Evolutionary conservation across 2,888 invertebrate genomes (phyloP).

Genomic region (Sarcophaga subvicina): DNA sequence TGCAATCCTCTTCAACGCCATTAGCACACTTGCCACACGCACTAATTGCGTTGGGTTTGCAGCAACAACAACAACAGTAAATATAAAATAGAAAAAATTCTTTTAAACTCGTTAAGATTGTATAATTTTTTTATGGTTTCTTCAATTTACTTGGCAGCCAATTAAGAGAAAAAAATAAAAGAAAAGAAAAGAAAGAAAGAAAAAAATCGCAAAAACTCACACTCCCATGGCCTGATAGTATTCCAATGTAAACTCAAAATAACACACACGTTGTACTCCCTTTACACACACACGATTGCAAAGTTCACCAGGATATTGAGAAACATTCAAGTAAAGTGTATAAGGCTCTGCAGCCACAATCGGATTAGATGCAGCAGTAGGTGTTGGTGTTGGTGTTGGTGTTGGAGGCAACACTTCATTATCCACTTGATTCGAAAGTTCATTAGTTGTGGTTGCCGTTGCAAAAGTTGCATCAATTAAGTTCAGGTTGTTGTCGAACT

Average conservation of each 20-base stretch:
- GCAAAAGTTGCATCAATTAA: conserved; percentile 45
- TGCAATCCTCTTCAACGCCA: conserved; percentile 80
- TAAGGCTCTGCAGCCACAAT: conserved; percentile 3
- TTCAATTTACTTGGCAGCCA: conserved; percentile 4
- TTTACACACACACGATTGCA: conserved; percentile 77
- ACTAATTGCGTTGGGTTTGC: conserved; percentile 72
- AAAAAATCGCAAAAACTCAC: conserved; percentile 73
- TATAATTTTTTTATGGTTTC: conserved; percentile 20
- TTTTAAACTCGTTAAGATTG: conserved; percentile 28
- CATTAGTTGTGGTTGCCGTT: conserved; percentile 49
- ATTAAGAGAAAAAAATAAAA: background rate
- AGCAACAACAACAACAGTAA: background rate
- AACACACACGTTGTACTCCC: conserved; percentile 77
- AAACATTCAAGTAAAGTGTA: conserved; percentile 61
- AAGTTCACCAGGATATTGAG: conserved; percentile 68
- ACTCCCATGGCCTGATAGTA: conserved; percentile 81
- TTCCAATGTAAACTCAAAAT: conserved; percentile 81
- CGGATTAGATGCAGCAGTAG: background rate
- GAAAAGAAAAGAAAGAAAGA: background rate
- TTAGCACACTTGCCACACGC: conserved; percentile 82
- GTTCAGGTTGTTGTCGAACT: background rate
- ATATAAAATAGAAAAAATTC: background rate
- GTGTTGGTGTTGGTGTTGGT: background rate
- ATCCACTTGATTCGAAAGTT: conserved; percentile 49
- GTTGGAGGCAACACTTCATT: conserved; percentile 36